A percentile compares a stretch with the other conserved stretches of the same genome.
These are phyloP conservation scores for Telmatochromis sp. DNA, from an alignment of 2,113 vertebrate species.

Conservation along the genomic window DNA sequence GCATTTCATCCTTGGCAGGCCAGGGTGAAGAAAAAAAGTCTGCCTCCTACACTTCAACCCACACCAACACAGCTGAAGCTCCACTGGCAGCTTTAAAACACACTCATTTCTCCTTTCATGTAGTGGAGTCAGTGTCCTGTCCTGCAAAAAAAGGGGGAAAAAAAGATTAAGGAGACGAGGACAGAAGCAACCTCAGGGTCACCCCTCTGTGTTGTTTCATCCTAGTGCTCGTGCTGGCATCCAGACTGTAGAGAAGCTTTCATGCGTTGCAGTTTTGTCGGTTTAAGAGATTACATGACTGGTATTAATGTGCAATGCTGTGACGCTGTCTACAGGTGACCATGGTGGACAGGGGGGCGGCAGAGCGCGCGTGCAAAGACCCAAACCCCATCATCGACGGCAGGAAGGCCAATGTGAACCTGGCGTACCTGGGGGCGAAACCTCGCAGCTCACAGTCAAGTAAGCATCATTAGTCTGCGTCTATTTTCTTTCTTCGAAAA, in stretches of 20 bases:
- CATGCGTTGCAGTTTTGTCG: background rate
- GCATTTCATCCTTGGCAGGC: slow-evolving; percentile 14
- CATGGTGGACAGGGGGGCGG: slow-evolving; percentile 85
- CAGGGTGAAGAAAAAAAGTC: background rate
- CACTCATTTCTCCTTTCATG: background rate
- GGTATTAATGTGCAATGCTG: background rate
- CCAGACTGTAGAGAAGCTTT: background rate
- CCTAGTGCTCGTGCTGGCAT: background rate
- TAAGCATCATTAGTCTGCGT: slow-evolving; percentile 52
- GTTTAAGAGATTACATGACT: background rate
- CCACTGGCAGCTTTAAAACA: background rate
- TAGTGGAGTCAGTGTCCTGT: background rate
- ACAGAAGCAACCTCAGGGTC: background rate
- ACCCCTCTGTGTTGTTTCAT: background rate
- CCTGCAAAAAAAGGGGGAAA: fast-evolving
- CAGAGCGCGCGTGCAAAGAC: slow-evolving; percentile 91
- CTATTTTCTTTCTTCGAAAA: background rate
- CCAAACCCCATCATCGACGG: slow-evolving; percentile 95
- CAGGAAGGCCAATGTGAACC: slow-evolving; percentile 93
- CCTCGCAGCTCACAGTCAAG: slow-evolving; percentile 85
- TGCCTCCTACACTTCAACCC: slow-evolving; percentile 27
- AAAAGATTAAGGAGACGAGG: slow-evolving; percentile 1
- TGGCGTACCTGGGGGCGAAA: slow-evolving; percentile 92
- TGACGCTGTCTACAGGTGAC: slow-evolving; percentile 78
- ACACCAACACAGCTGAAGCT: background rate